Evolutionary conservation across 2,113 vertebrate genomes (phyloP).

Genomic region (Pseudopodoces humilis): DNA sequence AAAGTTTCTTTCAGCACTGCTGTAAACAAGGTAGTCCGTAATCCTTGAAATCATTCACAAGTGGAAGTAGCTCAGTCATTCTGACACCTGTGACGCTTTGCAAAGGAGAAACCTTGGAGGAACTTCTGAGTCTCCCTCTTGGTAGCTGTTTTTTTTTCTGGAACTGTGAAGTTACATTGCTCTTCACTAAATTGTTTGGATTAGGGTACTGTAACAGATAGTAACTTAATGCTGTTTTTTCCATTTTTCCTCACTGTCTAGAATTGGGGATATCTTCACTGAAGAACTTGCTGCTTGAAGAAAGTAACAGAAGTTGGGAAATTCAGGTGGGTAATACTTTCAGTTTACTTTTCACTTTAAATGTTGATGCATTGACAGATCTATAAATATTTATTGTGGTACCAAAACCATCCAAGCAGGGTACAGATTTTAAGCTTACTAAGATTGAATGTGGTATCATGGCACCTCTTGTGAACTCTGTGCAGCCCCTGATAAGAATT

Average conservation of each 20-base stretch:
- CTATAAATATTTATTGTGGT: not conserved
- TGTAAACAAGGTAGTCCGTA: not conserved
- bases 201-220: not conserved
- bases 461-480: constrained; percentile 6
- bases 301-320: constrained; percentile 5
- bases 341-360: constrained; percentile 16
- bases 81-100: not conserved
- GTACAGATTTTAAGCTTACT: not conserved
- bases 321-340: not conserved
- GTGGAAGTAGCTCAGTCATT: not conserved
- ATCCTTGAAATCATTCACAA: not conserved
- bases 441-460: not conserved
- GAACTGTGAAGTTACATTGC: not conserved
- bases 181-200: not conserved
- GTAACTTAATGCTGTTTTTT: not conserved
- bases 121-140: not conserved
- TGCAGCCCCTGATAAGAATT: not conserved
- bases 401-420: not conserved
- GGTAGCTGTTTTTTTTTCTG: not conserved
- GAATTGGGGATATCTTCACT: not conserved
- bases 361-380: not conserved
- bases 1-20: not conserved
- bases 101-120: not conserved
- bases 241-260: not conserved
- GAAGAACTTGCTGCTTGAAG: not conserved